These are phyloP conservation scores for Fukomys damarensis DNA, from an alignment of 2,113 vertebrate genomes.

Conservation along the genomic window DNA sequence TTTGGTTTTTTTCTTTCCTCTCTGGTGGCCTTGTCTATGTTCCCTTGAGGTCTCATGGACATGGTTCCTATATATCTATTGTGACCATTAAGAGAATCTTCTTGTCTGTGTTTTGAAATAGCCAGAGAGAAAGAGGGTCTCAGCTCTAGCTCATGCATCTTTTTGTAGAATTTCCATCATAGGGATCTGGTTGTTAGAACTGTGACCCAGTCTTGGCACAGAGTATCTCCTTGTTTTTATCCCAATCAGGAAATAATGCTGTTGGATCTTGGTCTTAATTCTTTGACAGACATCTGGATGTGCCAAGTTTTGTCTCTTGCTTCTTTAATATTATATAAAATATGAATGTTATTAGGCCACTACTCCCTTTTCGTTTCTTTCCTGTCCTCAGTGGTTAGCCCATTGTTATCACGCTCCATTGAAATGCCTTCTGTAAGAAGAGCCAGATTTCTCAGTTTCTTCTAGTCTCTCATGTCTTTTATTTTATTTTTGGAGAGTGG, in stretches of 20 bases:
- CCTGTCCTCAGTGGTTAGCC: slow-evolving; percentile 18
- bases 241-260: slow-evolving; percentile 57
- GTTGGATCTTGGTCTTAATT: slow-evolving; percentile 46
- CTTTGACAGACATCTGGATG: slow-evolving; percentile 34
- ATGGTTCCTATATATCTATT: slow-evolving; percentile 6
- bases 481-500: neutral
- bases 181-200: slow-evolving; percentile 61
- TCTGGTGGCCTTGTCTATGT: neutral
- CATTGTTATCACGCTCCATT: neutral
- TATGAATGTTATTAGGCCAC: slow-evolving; percentile 50
- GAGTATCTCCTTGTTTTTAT: slow-evolving; percentile 49
- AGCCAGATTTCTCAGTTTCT: slow-evolving; percentile 26
- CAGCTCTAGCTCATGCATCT: neutral
- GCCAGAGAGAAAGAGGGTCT: slow-evolving; percentile 8
- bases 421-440: slow-evolving; percentile 16
- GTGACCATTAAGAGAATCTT: slow-evolving; percentile 55
- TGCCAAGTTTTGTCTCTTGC: slow-evolving; percentile 55
- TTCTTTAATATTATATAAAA: slow-evolving; percentile 56
- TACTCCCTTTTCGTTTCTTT: slow-evolving; percentile 44
- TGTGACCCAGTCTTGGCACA: neutral
- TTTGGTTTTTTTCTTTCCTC: neutral
- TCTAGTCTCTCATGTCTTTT: slow-evolving; percentile 30
- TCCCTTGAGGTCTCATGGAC: neutral
- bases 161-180: slow-evolving; percentile 57
- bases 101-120: slow-evolving; percentile 42